Evolutionary conservation across 2,888 invertebrate species (phyloP).

Genomic region (Balanococcus diminutus): DNA sequence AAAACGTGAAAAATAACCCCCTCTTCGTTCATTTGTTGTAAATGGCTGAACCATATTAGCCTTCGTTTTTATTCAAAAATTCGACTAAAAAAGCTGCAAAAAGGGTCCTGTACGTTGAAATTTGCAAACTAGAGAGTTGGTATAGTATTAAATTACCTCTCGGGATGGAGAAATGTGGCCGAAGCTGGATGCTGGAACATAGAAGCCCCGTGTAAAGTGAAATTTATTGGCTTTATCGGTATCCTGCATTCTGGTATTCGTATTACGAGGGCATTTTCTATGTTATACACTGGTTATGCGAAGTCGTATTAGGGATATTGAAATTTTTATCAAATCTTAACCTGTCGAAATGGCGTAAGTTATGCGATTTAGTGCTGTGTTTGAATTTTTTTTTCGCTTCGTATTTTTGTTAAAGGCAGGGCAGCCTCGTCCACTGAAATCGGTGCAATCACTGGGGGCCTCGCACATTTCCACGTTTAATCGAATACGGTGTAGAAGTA

Average conservation of each 20-base stretch:
- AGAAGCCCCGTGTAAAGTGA: constrained; percentile 6
- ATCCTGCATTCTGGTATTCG: not conserved
- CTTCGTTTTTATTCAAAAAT: no score
- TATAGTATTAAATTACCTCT: no score
- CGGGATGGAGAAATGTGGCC: not conserved
- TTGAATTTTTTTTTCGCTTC: not conserved
- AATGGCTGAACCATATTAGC: no score
- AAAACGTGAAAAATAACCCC: no score
- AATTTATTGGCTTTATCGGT: constrained; percentile 8
- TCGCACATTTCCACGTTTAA: no score
- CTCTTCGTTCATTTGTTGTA: no score
- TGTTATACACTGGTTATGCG: not conserved
- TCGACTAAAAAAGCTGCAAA: no score
- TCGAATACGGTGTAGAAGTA: not conserved
- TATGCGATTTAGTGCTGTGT: not conserved
- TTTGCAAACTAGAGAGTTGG: no score
- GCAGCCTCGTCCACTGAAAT: no score
- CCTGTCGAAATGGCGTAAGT: constrained; percentile 5
- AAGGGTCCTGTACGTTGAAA: no score
- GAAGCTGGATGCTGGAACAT: not conserved
- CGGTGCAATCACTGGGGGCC: not conserved
- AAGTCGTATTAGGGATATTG: not conserved
- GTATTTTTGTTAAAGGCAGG: not conserved
- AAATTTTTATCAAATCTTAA: constrained; percentile 22
- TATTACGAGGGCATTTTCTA: not conserved